Evolutionary conservation across 1,140 invertebrate genomes (phyloP), one percentile per base, ranked within the genome.

Genomic region (Pseudoatta argentina): DNA sequence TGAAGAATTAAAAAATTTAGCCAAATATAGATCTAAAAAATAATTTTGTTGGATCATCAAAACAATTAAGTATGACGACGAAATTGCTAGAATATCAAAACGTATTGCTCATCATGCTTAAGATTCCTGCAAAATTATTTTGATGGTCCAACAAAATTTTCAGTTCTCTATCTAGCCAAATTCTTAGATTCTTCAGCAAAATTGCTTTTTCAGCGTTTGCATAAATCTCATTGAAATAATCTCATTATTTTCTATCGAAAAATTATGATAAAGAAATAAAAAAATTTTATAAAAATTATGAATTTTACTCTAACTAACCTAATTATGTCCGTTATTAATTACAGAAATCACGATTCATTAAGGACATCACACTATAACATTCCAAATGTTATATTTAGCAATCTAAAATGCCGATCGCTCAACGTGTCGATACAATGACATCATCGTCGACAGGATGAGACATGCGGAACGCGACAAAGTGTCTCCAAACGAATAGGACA

Each of bases 391-490:
- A 69, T 73, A n/a, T 30, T 51, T 51, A 51, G 69, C 39, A 61
- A 73, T 63, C 27, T 61, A 6, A 83, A 63, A 57, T 63, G 44
- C 79, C 86, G 57, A 69, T 59, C 39, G 55, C 24, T 18, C 51
- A n/a, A 21, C 24, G 4, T 8, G 64, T 21, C 66, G 57, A 73
- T 73, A 64, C 64, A 48, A 55, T 59, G 78, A 87, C 67, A 34
- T 72, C 48, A 10, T 27, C 57, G 76, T 59, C 73, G 85, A 89
- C 87, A 83, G 72, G 77, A 55, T 72, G 76, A 64, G 87, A 89
- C 87, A 79, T 53, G 85, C 18, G 88, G 87, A 89, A 89, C 88
- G 87, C 87, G 87, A 59, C 77, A 79, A 89, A 85, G 85, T 89
- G 88, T 89, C 78, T 64, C 73, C 30, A 24, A 44, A 59, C 53